A percentile compares a stretch with the other conserved stretches of the same genome.
Evolutionary conservation across 2,888 invertebrate species (phyloP).

Genomic region (Plusia festucae): DNA sequence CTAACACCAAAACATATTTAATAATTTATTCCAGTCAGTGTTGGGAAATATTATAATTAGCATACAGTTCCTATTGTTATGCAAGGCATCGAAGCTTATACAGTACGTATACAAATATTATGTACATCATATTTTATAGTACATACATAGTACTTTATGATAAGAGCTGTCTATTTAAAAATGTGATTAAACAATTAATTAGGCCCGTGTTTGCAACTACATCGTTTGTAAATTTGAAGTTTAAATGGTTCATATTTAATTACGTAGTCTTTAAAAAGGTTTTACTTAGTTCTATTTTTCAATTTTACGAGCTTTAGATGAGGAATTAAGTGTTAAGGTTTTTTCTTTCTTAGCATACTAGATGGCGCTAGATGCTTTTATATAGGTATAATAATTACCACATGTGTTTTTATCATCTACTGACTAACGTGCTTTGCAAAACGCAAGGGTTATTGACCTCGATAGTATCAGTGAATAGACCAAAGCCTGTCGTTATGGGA

Average conservation of each 20-base stretch:
- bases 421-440: not conserved
- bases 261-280: not conserved
- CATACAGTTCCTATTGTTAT: conserved; percentile 60
- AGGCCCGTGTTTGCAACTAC: no score
- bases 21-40: conserved; percentile 66
- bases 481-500: not conserved
- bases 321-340: no score
- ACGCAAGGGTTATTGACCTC: not conserved
- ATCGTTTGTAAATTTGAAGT: no score
- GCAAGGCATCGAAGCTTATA: conserved; percentile 57
- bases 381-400: not conserved
- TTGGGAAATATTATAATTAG: conserved; percentile 62
- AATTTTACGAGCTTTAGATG: not conserved
- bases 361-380: not conserved
- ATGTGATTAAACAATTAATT: no score
- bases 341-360: not conserved
- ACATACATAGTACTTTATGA: conserved; percentile 2
- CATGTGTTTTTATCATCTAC: not conserved
- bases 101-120: conserved; percentile 33
- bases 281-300: not conserved
- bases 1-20: conserved; percentile 54
- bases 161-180: no score
- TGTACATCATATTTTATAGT: conserved; percentile 13
- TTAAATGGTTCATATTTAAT: not conserved
- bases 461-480: not conserved